phyloP scores from a whole-genome alignment of 2,888 invertebrate genomes.

The Hemicrepidius hirtus region DNA sequence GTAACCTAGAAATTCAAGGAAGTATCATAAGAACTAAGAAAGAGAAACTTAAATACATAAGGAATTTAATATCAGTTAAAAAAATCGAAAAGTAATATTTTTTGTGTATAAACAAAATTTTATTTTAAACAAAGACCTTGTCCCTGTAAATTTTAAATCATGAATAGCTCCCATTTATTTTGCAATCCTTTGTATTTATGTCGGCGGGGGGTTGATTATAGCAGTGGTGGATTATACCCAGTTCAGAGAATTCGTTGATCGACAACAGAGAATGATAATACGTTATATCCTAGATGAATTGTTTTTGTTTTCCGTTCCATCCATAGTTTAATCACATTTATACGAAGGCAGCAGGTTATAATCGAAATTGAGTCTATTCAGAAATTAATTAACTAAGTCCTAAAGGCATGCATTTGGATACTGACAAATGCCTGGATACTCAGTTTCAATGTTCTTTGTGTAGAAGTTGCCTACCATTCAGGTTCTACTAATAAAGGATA shows the following conservation, averaged over 20 bases:
- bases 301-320: constrained; percentile 47
- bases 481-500: constrained; percentile 45
- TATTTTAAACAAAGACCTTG: too few species aligned
- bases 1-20: too few species aligned
- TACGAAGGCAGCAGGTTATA: constrained; percentile 53
- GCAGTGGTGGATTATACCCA: constrained; percentile 32
- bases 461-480: constrained; percentile 45
- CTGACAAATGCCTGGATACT: constrained; percentile 45
- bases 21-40: too few species aligned
- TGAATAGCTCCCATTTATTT: constrained; percentile 37
- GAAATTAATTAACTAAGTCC: constrained; percentile 58
- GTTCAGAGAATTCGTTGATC: constrained; percentile 42
- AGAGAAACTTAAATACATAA: too few species aligned
- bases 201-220: constrained; percentile 39
- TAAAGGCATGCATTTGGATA: constrained; percentile 48
- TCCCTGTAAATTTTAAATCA: constrained; percentile 30
- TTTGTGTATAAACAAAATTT: too few species aligned
- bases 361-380: constrained; percentile 57
- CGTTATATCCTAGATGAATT: constrained; percentile 45
- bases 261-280: constrained; percentile 40
- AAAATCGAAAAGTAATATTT: too few species aligned
- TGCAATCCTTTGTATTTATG: constrained; percentile 22
- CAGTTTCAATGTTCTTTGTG: constrained; percentile 49
- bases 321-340: constrained; percentile 55
- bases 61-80: too few species aligned